phyloP scores from a whole-genome alignment of 2,797 vertebrate genomes.

The Karalla daura region DNA sequence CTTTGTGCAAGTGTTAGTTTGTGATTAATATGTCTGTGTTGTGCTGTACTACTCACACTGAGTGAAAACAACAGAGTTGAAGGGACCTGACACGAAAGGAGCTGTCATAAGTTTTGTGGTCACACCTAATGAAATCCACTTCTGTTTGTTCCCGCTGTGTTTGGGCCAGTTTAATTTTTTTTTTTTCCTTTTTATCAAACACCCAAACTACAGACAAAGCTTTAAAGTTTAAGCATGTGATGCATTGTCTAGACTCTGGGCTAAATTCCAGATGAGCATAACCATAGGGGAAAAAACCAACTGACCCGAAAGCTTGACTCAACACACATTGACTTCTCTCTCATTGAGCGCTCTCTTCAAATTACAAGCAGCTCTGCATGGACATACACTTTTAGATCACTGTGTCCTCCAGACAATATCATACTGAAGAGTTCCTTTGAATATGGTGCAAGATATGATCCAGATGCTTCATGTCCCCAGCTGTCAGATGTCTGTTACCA shows the following conservation, averaged over 20 bases:
- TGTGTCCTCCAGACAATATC: background rate
- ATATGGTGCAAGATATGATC: background rate
- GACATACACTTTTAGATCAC: background rate
- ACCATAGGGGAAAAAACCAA: background rate
- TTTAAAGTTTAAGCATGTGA: background rate
- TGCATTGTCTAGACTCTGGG: background rate
- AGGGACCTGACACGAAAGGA: background rate
- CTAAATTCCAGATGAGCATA: background rate
- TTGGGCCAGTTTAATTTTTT: background rate
- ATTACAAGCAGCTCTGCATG: background rate
- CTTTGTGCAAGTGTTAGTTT: constrained; percentile 25
- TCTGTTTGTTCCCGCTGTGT: no score
- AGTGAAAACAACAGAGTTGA: background rate
- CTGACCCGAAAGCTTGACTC: background rate
- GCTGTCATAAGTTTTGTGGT: background rate
- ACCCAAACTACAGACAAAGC: background rate
- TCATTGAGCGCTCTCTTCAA: background rate
- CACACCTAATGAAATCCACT: background rate
- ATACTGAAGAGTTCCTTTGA: background rate
- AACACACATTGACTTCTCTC: background rate
- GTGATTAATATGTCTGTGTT: constrained; percentile 43
- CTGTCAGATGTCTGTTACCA: background rate
- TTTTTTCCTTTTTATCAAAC: background rate
- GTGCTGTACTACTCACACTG: constrained; percentile 8
- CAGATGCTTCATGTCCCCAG: background rate